Evolutionary conservation across 1,140 invertebrate species (phyloP), one percentile per base, ranked within the genome.

Genomic region (Nomia melanderi): DNA sequence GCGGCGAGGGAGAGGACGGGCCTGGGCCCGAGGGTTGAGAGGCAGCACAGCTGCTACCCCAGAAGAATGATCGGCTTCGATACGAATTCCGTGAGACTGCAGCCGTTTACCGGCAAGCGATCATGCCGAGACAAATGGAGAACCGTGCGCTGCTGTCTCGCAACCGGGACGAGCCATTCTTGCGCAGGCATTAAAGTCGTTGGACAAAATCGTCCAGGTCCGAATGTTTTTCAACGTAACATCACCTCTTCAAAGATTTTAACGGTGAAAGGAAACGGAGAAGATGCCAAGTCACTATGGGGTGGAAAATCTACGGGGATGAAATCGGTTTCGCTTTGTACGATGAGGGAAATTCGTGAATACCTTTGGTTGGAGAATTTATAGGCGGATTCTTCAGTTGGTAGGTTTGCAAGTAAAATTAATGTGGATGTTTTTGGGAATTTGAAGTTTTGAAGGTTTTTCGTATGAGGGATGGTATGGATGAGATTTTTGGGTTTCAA

Each of bases 51-150:
- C 75, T 77, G 75, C 67, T 56, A 62, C 33, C 33, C 63, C 44
- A 27, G 31, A 74, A 78, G 71, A 78, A 78, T 66, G 44, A 78
- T 78, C 77, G 41, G 23, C 39, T 20, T 20, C 41, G 20, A 65
- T 12, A 71, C 44, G 77, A 74, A 65, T 78, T 78, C 54, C 53
- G 66, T 63, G 57, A 44, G 75, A 44, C 25, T 31, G 59, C 59
- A 62, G 59, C 33, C 59, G 20, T 62, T 36, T 33, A 25, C 41
- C 41, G 41, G 8, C 36, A 14, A 17, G 4, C 25, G 63, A 50
- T 44, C 20, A 29, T 25, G 27, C 17, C 14, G 8, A 12, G 9
- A 6, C 41, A 25, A 65, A 29, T 9, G 63, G 23, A n/a, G n/a
- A 25, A 39, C 39, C 39, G 6, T 36, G 12, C n/a, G n/a, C n/a